phyloP scores from a whole-genome alignment of 2,113 vertebrate genomes.

The Mus pahari region DNA sequence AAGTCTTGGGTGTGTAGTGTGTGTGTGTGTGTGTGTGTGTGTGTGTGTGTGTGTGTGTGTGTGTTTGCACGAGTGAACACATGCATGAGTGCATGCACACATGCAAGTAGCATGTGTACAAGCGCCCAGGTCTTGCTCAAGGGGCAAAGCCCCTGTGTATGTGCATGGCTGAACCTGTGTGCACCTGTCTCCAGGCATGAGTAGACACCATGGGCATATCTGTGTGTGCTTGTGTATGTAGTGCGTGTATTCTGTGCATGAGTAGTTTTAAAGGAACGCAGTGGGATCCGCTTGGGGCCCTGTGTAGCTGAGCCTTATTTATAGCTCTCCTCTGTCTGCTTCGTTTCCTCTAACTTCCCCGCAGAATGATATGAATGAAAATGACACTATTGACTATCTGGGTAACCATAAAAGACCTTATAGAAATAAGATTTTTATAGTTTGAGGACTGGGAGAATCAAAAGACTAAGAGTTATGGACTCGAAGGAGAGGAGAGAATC shows the following conservation, averaged over 20 bases:
- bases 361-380: slow-evolving; percentile 87
- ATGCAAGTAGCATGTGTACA: background rate
- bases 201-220: background rate
- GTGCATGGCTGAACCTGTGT: background rate
- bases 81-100: background rate
- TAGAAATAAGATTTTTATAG: slow-evolving; percentile 86
- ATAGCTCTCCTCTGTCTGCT: slow-evolving; percentile 86
- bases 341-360: slow-evolving; percentile 86
- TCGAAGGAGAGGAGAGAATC: slow-evolving; percentile 45
- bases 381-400: slow-evolving; percentile 85
- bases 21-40: background rate
- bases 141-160: background rate
- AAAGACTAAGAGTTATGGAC: slow-evolving; percentile 81
- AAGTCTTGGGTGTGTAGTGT: background rate
- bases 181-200: slow-evolving; percentile 42
- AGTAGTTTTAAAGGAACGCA: slow-evolving; percentile 78
- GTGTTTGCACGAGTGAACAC: too few relatives aligned
- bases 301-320: slow-evolving; percentile 84
- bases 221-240: background rate
- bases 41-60: background rate
- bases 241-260: slow-evolving; percentile 53
- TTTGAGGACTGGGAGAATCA: slow-evolving; percentile 83
- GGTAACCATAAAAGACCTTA: slow-evolving; percentile 87
- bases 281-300: slow-evolving; percentile 80
- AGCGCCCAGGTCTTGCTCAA: background rate